Percentiles rank a stretch among this genome's conserved stretches.
These are phyloP conservation scores for Pristionchus mayeri DNA, from an alignment of 2,888 invertebrate species.

Conservation along the genomic window DNA sequence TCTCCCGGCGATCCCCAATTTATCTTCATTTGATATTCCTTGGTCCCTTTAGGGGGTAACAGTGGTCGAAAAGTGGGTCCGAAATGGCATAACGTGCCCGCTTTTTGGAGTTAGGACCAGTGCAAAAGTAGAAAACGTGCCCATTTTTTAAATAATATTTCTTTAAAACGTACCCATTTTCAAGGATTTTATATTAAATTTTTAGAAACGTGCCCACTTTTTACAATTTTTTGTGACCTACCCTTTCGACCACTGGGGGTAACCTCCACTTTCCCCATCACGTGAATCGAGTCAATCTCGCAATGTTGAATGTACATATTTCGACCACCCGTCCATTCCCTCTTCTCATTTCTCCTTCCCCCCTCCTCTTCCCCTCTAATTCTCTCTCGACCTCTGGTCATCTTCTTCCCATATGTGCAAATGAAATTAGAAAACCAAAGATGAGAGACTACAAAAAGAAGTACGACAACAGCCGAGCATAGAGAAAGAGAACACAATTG, in stretches of 20 bases:
- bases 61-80: no score
- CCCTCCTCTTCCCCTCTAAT: background rate
- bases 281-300: constrained; percentile 40
- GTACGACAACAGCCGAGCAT: background rate
- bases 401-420: background rate
- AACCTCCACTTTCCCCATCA: background rate
- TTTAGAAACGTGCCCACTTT: no score
- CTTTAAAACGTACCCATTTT: no score
- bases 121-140: no score
- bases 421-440: background rate
- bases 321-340: background rate
- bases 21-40: background rate
- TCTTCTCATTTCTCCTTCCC: background rate
- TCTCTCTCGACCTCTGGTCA: background rate
- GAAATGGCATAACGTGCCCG: no score
- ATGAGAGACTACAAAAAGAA: background rate
- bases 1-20: background rate
- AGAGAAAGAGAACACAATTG: background rate
- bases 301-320: constrained; percentile 33
- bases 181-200: no score
- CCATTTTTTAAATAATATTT: no score
- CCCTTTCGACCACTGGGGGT: no score
- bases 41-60: background rate
- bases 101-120: no score
- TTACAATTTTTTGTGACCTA: no score